Conservation (phyloP, 2,113 vertebrate species). For the Lasiurus borealis region DNA sequence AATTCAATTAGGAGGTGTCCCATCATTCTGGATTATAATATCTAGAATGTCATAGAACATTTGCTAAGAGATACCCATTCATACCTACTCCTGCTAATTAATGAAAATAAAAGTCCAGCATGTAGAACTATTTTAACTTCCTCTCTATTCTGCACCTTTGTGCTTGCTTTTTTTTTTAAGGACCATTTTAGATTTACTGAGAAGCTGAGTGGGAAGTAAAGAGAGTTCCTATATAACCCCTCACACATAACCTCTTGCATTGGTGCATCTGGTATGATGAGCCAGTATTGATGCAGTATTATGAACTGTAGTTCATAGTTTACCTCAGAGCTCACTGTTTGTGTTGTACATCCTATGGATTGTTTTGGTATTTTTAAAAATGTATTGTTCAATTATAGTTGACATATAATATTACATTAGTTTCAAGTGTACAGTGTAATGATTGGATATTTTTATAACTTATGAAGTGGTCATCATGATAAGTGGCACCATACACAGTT, state of each 20-base stretch:
- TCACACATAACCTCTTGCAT: background rate
- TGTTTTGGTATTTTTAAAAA: background rate
- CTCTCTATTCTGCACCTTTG: background rate
- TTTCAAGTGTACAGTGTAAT: background rate
- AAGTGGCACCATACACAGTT: background rate
- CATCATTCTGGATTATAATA: slow-evolving; percentile 32
- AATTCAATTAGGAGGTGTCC: background rate
- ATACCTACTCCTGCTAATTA: background rate
- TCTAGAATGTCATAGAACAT: background rate
- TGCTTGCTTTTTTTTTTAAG: background rate
- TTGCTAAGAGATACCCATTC: background rate
- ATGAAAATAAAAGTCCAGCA: background rate
- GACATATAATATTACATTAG: background rate
- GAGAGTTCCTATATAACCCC: background rate
- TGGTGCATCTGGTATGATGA: background rate
- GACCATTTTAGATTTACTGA: slow-evolving; percentile 26
- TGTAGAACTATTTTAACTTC: background rate
- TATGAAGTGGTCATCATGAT: background rate
- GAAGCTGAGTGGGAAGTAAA: slow-evolving; percentile 37
- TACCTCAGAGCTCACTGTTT: background rate
- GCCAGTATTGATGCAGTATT: slow-evolving; percentile 2
- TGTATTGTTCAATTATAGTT: background rate
- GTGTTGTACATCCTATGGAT: background rate
- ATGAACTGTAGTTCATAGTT: slow-evolving; percentile 23
- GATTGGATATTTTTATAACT: background rate